Evolutionary conservation across 2,113 vertebrate species (phyloP).

Genomic region (Chiloscyllium plagiosum): DNA sequence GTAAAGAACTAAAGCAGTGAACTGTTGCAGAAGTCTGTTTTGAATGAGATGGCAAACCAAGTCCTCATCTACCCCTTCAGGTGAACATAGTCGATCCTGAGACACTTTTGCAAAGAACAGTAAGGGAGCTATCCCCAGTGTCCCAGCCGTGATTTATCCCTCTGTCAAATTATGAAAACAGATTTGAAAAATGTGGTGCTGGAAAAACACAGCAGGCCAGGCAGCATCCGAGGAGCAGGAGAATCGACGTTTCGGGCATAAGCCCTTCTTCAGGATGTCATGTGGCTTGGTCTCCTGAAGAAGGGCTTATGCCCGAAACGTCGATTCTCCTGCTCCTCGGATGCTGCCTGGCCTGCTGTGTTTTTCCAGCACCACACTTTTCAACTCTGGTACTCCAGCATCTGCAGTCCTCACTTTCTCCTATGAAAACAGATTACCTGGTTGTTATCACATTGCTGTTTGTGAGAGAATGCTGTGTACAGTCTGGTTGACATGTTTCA

Average conservation of each 20-base stretch:
- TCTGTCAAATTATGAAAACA: neutral
- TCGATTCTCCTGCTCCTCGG: too few species aligned
- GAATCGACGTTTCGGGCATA: too few species aligned
- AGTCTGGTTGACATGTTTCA: neutral
- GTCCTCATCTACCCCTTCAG: neutral
- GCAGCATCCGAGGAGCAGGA: too few species aligned
- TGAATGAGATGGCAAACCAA: neutral
- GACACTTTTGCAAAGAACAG: neutral
- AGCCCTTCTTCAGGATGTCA: too few species aligned
- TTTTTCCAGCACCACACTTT: too few species aligned
- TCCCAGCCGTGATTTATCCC: neutral
- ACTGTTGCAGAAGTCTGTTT: neutral
- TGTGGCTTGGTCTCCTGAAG: too few species aligned
- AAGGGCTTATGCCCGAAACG: too few species aligned
- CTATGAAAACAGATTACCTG: neutral
- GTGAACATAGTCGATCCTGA: neutral
- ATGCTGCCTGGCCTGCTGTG: too few species aligned
- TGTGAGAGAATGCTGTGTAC: neutral
- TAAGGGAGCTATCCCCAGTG: neutral
- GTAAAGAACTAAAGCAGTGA: neutral
- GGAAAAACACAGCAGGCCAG: too few species aligned
- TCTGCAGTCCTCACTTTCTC: too few species aligned
- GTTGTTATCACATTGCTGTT: neutral
- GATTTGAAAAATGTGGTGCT: too few species aligned
- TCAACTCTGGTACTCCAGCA: too few species aligned